Base-by-base conservation (phyloP, 2,888 invertebrate genomes). In the Drosophila ochracea region DNA sequence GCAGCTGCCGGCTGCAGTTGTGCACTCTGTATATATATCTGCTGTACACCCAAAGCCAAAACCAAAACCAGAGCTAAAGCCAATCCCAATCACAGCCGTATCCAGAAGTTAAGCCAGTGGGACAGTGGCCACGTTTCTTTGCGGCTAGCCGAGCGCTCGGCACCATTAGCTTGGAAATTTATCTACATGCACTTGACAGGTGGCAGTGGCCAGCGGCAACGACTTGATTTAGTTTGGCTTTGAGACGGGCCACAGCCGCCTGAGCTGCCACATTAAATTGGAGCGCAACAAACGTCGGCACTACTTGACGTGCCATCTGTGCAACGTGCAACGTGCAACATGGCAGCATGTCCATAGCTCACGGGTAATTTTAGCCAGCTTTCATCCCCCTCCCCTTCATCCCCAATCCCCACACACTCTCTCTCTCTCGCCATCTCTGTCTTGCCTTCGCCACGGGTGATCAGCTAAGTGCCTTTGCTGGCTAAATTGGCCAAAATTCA, bases 151-250 rank as follows among this genome's bases (percentile, higher is more conserved):
- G 39, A 73, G 75, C 77, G 70, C 73, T 74, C 74, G 81, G 79
- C 85, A 73, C 82, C 82, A 90, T 87, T 87, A 87, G 89, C 84
- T 72, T 49, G 72, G 57, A 84, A 83, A 87, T 87, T 89, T 87
- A 90, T 87, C 87, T 89, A 83, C 89, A 86, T 90, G 87, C 90
- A 78, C 86, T 82, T 90, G 87, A 90, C 87, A 87, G 90, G 87
- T 90, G 84, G 77, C 77, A 72, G 70, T 37, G 59, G 59, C 62
- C 65, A 58, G 58, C 25, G 41, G 71, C 68, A 55, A 69, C 77
- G 68, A 78, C 82, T 85, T 82, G 83, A 82, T 89, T 87, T 89
- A 87, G 84, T 67, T 80, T 77, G 63, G 67, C 58, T 57, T 21
- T 37, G 64, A 50, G 54, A 33, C 37, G 54, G 57, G 52, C 57